phyloP scores from a whole-genome alignment of 1,140 invertebrate genomes.

The Bombus waltoni region DNA sequence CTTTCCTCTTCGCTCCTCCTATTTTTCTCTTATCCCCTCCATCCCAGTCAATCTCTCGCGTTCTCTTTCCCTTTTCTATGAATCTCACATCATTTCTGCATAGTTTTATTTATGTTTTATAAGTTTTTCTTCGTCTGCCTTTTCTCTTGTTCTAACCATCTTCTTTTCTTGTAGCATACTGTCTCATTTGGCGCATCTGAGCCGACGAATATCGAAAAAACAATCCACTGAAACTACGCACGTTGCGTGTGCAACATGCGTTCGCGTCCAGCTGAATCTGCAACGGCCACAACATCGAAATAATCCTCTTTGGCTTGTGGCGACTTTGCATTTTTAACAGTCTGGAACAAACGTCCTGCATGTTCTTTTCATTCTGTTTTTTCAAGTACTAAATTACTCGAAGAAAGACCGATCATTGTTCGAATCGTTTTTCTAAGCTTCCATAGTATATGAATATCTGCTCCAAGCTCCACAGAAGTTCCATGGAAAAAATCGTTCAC shows the following conservation, averaged over 20 bases:
- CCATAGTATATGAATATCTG: background rate
- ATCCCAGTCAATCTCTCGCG: slow-evolving; percentile 5
- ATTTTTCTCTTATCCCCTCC: background rate
- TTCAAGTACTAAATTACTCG: no score
- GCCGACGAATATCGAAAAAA: slow-evolving; percentile 57
- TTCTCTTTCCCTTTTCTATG: slow-evolving; percentile 11
- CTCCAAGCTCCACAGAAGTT: background rate
- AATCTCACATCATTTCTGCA: background rate
- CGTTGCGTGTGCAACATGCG: slow-evolving; percentile 5
- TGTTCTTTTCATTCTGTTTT: background rate
- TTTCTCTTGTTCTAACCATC: background rate
- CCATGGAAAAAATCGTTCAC: background rate
- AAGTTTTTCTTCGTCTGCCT: background rate
- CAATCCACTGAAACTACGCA: slow-evolving; percentile 22
- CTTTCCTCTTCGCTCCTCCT: slow-evolving; percentile 26
- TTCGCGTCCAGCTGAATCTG: slow-evolving; percentile 62
- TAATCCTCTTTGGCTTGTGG: slow-evolving; percentile 66
- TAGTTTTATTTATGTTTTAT: background rate
- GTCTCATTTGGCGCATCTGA: slow-evolving; percentile 50
- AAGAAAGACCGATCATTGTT: background rate
- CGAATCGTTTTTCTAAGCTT: background rate
- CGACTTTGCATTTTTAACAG: slow-evolving; percentile 50
- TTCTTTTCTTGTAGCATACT: background rate
- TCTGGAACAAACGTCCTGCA: background rate
- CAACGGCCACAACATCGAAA: slow-evolving; percentile 27